phyloP scores from a whole-genome alignment of 2,888 invertebrate species.

The Cryptophagus acutangulus region DNA sequence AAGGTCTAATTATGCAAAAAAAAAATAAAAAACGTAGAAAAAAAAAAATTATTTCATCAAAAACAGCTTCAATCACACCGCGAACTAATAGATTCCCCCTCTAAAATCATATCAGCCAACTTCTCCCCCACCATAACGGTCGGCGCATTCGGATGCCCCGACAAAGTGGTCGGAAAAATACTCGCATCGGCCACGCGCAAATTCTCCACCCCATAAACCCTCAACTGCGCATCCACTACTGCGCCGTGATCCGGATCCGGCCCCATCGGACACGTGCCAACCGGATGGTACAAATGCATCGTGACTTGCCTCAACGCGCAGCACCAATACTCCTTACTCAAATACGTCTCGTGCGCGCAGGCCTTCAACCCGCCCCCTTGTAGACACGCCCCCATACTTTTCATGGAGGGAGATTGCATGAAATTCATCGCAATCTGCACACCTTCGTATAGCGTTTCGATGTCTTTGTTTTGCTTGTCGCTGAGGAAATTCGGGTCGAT shows the following conservation, averaged over 20 bases:
- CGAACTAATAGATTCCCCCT: too few relatives aligned
- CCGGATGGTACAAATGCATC: slow-evolving; percentile 19
- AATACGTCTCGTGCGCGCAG: not conserved
- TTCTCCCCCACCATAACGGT: slow-evolving; percentile 66
- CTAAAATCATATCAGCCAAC: slow-evolving; percentile 57
- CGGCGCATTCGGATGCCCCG: slow-evolving; percentile 63
- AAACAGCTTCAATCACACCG: too few relatives aligned
- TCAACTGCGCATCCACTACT: slow-evolving; percentile 54
- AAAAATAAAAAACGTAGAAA: too few relatives aligned
- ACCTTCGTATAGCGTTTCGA: slow-evolving; percentile 53
- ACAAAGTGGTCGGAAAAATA: slow-evolving; percentile 56
- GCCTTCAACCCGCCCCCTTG: slow-evolving; percentile 19
- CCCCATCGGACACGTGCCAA: slow-evolving; percentile 25
- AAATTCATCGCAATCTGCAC: slow-evolving; percentile 44
- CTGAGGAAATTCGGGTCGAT: slow-evolving; percentile 64
- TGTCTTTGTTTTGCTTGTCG: slow-evolving; percentile 48
- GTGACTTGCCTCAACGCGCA: slow-evolving; percentile 20
- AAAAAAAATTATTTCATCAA: too few relatives aligned
- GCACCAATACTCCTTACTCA: slow-evolving; percentile 14
- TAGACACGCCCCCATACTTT: slow-evolving; percentile 48
- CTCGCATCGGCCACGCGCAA: slow-evolving; percentile 63
- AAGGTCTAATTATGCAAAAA: too few relatives aligned
- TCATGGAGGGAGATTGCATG: slow-evolving; percentile 50
- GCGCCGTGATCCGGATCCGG: slow-evolving; percentile 16
- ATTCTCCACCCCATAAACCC: slow-evolving; percentile 54